phyloP scores from a whole-genome alignment of 2,797 vertebrate genomes.

The Lerista edwardsae region DNA sequence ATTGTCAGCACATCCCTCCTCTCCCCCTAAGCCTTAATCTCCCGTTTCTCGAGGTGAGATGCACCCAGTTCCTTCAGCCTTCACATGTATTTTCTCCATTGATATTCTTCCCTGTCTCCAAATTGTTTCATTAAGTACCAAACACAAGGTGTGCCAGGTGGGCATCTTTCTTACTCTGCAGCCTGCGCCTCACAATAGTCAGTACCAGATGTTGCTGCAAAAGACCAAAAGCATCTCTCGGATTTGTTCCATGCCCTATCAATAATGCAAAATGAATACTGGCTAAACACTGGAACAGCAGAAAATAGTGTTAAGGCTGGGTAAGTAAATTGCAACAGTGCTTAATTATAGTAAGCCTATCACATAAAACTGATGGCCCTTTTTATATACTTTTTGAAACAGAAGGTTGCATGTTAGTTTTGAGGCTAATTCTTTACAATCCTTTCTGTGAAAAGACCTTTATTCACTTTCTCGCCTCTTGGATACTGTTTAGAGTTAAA shows the following conservation, averaged over 20 bases:
- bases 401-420: background rate
- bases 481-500: background rate
- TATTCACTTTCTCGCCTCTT: background rate
- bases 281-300: background rate
- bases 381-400: background rate
- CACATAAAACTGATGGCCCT: background rate
- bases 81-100: background rate
- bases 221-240: background rate
- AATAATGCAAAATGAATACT: background rate
- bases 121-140: background rate
- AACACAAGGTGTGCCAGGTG: conserved; percentile 5
- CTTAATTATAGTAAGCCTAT: background rate
- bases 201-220: background rate
- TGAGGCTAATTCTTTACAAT: background rate
- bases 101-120: background rate
- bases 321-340: background rate
- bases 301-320: background rate
- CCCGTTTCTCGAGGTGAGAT: background rate
- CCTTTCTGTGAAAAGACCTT: background rate
- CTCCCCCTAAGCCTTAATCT: background rate
- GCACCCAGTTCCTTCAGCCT: background rate
- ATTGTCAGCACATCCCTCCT: background rate
- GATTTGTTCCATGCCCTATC: background rate
- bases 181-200: background rate
- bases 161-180: background rate